Base-by-base conservation (phyloP, 2,113 vertebrate genomes). In the Astatotilapia flaviijosephi region DNA sequence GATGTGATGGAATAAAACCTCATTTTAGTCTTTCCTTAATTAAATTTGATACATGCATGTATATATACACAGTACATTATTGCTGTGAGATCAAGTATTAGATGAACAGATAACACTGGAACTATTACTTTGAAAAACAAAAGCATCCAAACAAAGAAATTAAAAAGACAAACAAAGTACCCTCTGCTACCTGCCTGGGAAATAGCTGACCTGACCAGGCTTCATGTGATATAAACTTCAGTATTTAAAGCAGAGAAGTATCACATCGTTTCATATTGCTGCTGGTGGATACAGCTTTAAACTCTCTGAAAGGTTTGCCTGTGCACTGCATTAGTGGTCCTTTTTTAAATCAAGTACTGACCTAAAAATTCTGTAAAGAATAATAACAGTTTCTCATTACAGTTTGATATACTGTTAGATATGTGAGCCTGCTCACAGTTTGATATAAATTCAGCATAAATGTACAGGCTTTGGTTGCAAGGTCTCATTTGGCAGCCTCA, bases 401-500 rank as follows among this genome's bases (percentile, higher is more conserved):
- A 73, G 42, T 83, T 79, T 79, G 55, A 87, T 19, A 21, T 26
- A 49, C 28, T 51, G 51, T 56, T 56, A 62, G 58, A 86, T 31
- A 42, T 75, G 83, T 89, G 92, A 94, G 94, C 93, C 91, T 45
- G 93, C 94, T 93, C 90, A 95, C 92, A 47, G 80, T 84, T 85
- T 42, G 75, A 17, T 31, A 65, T 12, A 68, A 62, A 55, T 75
- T 60, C 68, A 54, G 79, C 87, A 82, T 33, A 80, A 86, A 89
- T 23, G 33, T 88, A 40, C 7, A 86, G 83, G 84, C 62, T 87
- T 73, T 88, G 42, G 79, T 26, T 91, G 85, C 15, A 35, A 31
- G 70, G 70, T 31, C 3, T 79, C 14, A 84, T 33, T 56, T 31
- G 65, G 60, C n/a, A 68, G 86, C 86, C 77, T 65, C n/a, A 68